A percentile compares a stretch with the other conserved stretches of the same genome.
Evolutionary conservation across 2,113 vertebrate genomes (phyloP).

Genomic region (Sprattus sprattus): DNA sequence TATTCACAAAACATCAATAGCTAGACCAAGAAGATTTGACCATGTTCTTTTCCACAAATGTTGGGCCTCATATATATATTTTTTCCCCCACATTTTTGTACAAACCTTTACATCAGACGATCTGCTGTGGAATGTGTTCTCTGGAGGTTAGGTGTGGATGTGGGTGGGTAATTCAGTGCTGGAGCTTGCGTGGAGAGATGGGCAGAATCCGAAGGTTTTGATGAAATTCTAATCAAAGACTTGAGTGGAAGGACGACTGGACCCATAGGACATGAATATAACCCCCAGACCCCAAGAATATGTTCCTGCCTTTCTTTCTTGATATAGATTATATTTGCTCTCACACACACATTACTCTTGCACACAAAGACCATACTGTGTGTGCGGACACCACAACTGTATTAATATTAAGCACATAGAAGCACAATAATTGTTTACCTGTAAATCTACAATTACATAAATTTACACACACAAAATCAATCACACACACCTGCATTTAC

Average conservation of each 20-base stretch:
- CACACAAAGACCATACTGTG: too few species aligned
- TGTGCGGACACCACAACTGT: too few species aligned
- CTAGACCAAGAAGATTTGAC: too few species aligned
- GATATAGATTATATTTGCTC: not conserved
- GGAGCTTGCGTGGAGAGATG: not conserved
- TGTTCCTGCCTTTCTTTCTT: not conserved
- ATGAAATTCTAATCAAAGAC: constrained; percentile 48
- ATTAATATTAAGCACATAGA: too few species aligned
- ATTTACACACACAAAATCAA: not conserved
- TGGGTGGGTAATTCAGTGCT: not conserved
- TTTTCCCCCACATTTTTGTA: not conserved
- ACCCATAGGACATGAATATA: not conserved
- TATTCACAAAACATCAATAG: not conserved
- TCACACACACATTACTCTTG: not conserved
- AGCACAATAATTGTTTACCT: too few species aligned
- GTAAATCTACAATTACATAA: not conserved
- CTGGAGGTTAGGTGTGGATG: not conserved
- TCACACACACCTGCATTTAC: not conserved
- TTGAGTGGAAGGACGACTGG: constrained; percentile 9
- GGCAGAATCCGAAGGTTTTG: constrained; percentile 32
- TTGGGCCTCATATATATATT: not conserved
- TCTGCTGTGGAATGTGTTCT: not conserved
- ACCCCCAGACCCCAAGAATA: not conserved
- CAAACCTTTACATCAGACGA: too few species aligned
- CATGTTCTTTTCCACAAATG: too few species aligned